Conservation (phyloP, 64 coral and sea anemone species). For the Montipora capricornis region DNA sequence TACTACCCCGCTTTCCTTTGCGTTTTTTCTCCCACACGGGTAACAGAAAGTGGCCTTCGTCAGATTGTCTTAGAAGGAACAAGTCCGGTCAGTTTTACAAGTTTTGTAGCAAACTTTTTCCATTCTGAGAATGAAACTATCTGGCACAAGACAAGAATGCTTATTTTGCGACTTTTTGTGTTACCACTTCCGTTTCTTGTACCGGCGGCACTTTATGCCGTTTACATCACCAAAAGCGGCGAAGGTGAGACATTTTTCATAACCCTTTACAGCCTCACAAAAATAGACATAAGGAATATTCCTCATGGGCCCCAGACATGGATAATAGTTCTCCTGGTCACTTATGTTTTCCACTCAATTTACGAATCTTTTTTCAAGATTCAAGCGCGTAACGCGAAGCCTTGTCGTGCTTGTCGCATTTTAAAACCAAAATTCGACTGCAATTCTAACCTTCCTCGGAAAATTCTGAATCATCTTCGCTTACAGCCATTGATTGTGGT, state of each 20-base stretch:
- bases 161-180: not conserved
- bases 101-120: not conserved
- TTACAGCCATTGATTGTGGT: not conserved
- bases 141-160: not conserved
- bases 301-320: not conserved
- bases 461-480: not conserved
- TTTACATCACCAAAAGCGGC: no score
- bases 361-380: slow-evolving; percentile 1
- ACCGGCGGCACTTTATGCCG: not conserved
- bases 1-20: not conserved
- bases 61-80: not conserved
- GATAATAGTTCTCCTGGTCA: not conserved
- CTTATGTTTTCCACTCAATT: slow-evolving; percentile 4
- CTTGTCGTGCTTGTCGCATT: no score
- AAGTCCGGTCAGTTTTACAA: slow-evolving; percentile 7
- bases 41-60: not conserved
- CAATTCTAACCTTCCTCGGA: not conserved
- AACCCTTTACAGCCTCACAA: no score
- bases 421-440: not conserved
- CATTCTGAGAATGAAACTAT: not conserved
- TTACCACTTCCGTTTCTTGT: not conserved
- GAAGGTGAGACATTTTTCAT: no score
- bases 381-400: no score
- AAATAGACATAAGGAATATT: no score
- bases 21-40: not conserved